A percentile compares a stretch with the other conserved stretches of the same genome.
Conservation (phyloP, 2,888 invertebrate genomes). For the Perithous albicinctus region DNA sequence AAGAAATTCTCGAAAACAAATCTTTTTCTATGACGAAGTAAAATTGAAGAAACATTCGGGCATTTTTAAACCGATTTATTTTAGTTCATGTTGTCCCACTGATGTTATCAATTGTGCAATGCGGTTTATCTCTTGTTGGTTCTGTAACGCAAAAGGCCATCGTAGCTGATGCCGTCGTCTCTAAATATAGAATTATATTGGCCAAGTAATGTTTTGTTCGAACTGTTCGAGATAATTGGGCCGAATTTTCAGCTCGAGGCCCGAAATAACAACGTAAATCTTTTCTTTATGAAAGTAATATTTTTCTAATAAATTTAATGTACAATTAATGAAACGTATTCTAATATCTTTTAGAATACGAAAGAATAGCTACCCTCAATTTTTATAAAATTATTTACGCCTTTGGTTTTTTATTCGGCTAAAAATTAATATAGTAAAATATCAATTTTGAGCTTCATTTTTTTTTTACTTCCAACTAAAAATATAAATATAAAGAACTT, state of each 20-base stretch:
- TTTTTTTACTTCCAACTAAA: no score
- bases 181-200: slow-evolving; percentile 43
- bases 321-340: no score
- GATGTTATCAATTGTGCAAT: background rate
- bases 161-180: slow-evolving; percentile 15
- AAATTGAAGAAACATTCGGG: background rate
- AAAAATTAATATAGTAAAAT: no score
- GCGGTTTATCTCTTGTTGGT: background rate
- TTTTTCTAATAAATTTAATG: no score
- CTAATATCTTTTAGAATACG: no score
- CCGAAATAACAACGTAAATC: background rate
- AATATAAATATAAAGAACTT: no score
- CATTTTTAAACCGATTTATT: background rate
- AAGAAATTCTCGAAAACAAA: no score
- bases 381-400: no score
- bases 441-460: no score
- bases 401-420: no score
- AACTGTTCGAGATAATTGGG: slow-evolving; percentile 25
- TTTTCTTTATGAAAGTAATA: background rate
- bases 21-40: no score
- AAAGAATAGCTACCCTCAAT: no score
- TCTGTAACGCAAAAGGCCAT: slow-evolving; percentile 23
- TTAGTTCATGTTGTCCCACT: background rate
- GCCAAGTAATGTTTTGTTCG: slow-evolving; percentile 8
- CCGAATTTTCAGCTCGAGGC: background rate